phyloP scores from a whole-genome alignment of 2,797 vertebrate genomes.

The Poeciliopsis infans region DNA sequence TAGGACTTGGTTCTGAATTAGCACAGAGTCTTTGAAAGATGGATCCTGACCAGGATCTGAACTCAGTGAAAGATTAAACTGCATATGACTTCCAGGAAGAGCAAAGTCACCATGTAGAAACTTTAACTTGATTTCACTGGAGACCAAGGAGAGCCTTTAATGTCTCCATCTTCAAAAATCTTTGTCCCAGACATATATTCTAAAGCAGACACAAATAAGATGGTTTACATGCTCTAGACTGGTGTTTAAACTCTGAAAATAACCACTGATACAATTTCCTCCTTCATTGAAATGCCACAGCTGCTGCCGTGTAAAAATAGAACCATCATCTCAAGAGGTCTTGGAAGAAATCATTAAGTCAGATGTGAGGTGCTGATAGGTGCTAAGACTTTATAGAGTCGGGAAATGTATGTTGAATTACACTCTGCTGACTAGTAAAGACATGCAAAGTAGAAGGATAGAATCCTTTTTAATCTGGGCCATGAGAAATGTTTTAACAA shows the following conservation, averaged over 20 bases:
- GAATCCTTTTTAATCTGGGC: slow-evolving; percentile 27
- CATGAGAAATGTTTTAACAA: slow-evolving; percentile 29
- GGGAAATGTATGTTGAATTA: slow-evolving; percentile 36
- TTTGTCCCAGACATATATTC: slow-evolving; percentile 11
- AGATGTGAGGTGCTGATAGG: slow-evolving; percentile 61
- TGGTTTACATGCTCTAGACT: slow-evolving; percentile 33
- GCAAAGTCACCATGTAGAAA: slow-evolving; percentile 47
- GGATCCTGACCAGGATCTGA: slow-evolving; percentile 32
- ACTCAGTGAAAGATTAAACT: slow-evolving; percentile 75
- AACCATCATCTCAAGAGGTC: slow-evolving; percentile 63
- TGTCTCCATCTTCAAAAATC: slow-evolving; percentile 37
- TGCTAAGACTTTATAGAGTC: slow-evolving; percentile 35
- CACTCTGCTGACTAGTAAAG: slow-evolving; percentile 16
- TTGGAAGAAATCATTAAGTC: slow-evolving; percentile 68
- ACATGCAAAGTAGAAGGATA: slow-evolving; percentile 27
- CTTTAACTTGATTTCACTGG: slow-evolving; percentile 63
- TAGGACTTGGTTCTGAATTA: slow-evolving; percentile 67
- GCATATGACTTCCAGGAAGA: slow-evolving; percentile 73
- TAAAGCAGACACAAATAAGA: slow-evolving; percentile 11
- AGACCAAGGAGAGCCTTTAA: slow-evolving; percentile 54
- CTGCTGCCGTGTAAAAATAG: slow-evolving; percentile 79
- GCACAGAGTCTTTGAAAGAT: slow-evolving; percentile 53
- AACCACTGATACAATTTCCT: slow-evolving; percentile 72
- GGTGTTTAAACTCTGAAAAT: slow-evolving; percentile 75
- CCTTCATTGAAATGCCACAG: slow-evolving; percentile 71